phyloP scores from a whole-genome alignment of 2,888 invertebrate genomes.

The Caenorhabditis wallacei region DNA sequence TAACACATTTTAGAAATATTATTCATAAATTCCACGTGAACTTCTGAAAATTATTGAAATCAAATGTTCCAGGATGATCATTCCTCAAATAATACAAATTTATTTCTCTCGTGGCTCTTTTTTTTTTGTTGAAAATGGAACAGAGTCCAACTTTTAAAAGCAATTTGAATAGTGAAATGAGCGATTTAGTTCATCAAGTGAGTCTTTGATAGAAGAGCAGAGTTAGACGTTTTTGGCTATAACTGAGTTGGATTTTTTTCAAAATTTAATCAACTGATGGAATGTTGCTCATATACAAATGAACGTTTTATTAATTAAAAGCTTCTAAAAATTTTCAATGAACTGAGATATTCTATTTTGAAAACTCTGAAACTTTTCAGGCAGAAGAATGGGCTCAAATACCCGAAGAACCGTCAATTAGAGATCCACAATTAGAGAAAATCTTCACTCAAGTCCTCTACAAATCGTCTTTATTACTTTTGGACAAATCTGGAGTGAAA shows the following conservation, averaged over 20 bases:
- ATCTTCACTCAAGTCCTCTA: conserved; percentile 4
- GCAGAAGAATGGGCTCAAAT: conserved; percentile 43
- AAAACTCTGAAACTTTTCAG: background rate
- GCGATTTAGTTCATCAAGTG: conserved; percentile 54
- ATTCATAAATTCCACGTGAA: background rate
- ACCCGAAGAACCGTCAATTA: background rate
- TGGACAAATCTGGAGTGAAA: conserved; percentile 43
- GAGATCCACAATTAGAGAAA: background rate
- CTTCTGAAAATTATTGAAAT: background rate
- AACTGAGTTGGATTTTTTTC: too few species aligned
- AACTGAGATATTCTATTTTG: too few species aligned
- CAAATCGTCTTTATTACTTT: conserved; percentile 14
- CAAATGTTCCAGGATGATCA: background rate
- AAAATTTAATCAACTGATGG: too few species aligned
- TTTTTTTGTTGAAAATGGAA: conserved; percentile 27
- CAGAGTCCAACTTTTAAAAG: conserved; percentile 44
- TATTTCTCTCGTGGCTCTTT: conserved; percentile 6
- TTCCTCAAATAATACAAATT: background rate
- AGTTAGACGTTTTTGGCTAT: background rate
- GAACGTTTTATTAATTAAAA: too few species aligned
- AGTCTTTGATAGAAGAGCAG: background rate
- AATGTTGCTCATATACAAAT: too few species aligned
- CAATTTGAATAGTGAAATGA: conserved; percentile 55
- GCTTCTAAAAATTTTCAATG: too few species aligned
- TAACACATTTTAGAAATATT: background rate